Base-by-base conservation (phyloP, 2,888 invertebrate species). In the Xylocampa areola region DNA sequence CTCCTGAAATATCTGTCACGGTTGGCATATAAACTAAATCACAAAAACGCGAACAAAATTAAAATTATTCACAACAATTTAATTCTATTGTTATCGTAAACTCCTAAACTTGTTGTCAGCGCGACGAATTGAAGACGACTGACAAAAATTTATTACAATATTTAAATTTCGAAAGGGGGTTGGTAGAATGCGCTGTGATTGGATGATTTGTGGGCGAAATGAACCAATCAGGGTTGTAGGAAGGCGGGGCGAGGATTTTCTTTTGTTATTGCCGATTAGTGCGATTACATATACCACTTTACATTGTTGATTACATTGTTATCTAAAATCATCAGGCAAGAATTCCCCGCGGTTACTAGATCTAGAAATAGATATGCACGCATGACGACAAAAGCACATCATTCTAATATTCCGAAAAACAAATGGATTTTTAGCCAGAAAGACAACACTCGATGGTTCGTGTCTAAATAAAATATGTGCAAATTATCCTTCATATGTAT, bases 11-110 rank as follows among this genome's bases (percentile, higher is more conserved):
- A 77, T 87, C 81, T 60, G 87, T 88, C 55, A 91, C 84, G 58
- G 92, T 92, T 77, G 92, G 92, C 92, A 93, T 92, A 88, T 81
- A 90, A 84, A 77, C 59, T 62, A 48, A 54, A 49, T 67, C 65
- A 68, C 61, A 37, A 30, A 58, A 55, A 23, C n/a, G n/a, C n/a
- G 33, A 36, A 21, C 17, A 23, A 41, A 23, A 36, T 50, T 2
- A 48, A 23, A 32, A 30, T 33, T 19, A 44, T 25, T 7, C 45
- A 39, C 27, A 43, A 29, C 17, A 19, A 45, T 36, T 40, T 14
- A 52, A 13, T 45, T 41, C 2, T 5, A 27, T 29, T 32, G 51
- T 49, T 57, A 41, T 23, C 6, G 47, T 25, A 33, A 51, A 32
- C 55, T 35, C 55, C 47, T 43, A 54, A 43, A 64, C 61, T 54